Evolutionary conservation across 2,113 vertebrate species (phyloP), one percentile per base, ranked within the genome.

Genomic region (Onychostruthus taczanowskii): DNA sequence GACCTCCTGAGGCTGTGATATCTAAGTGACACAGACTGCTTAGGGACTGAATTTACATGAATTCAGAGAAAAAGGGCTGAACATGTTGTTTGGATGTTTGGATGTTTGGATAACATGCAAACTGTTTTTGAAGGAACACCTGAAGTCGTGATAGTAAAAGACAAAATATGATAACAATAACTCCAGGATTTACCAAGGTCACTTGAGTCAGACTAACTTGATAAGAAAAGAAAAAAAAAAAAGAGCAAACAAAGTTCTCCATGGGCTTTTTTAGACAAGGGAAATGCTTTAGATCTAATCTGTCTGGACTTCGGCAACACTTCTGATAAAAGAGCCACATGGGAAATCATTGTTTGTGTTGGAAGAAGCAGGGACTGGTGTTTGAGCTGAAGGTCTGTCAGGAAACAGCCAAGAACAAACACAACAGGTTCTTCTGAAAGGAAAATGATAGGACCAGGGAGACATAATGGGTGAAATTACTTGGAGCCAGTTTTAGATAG

Each of bases 251-350:
- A 95, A 91, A 92, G 44, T 84, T 84, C 24, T 95, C 44, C 23
- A 17, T 86, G 49, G 80, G 44, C 47, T 90, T 96, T 97, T 96
- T 95, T 96, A 93, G 91, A 91, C 91, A 93, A 73, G 70, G 94
- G 94, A 97, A 97, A 95, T 96, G 81, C 81, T 96, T 96, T 95
- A 96, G 95, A 95, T 97, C 93, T 96, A 93, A 97, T 97, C 95
- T 95, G 87, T 97, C 95, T 94, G 95, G 95, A 91, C 95, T 95
- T 95, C 83, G 86, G 91, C 93, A 96, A 72, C 86, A 92, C 69
- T 95, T 91, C 75, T 96, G 94, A 97, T 94, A 95, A 87, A 96
- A 95, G 66, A 89, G 17, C 53, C 96, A 92, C 91, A 91, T 89
- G 95, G 94, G 94, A 96, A 91, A 96, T 94, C 75, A 95, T 87